These are phyloP conservation scores for Drosophila maculinotata DNA, from an alignment of 2,888 invertebrate genomes.

Conservation along the genomic window DNA sequence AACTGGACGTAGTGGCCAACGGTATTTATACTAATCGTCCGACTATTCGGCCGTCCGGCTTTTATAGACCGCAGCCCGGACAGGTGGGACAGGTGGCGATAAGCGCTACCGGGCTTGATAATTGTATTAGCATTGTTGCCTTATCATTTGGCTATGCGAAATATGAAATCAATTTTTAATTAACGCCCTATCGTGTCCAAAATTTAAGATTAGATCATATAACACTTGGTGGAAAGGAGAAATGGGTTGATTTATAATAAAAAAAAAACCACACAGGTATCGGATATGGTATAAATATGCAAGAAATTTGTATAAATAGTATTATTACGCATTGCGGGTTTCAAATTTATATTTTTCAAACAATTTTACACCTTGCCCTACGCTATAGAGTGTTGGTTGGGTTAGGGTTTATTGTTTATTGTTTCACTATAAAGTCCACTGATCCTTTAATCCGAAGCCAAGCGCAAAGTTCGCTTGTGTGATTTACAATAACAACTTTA, in stretches of 20 bases:
- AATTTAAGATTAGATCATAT: constrained; percentile 10
- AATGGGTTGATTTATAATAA: constrained; percentile 4
- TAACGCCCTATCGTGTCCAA: constrained; percentile 37
- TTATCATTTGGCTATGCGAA: constrained; percentile 48
- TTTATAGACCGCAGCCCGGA: constrained; percentile 75
- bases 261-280: constrained; percentile 1
- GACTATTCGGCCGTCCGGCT: constrained; percentile 37
- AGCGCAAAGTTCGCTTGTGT: neutral
- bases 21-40: constrained; percentile 72
- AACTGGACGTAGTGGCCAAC: constrained; percentile 62
- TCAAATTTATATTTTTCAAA: too few species aligned
- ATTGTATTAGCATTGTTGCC: constrained; percentile 46
- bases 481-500: constrained; percentile 27
- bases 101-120: constrained; percentile 43
- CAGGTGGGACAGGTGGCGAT: constrained; percentile 43
- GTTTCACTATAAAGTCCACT: neutral
- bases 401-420: neutral
- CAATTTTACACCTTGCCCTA: neutral
- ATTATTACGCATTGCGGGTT: too few species aligned
- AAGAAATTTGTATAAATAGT: neutral
- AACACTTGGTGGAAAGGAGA: constrained; percentile 17
- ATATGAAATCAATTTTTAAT: constrained; percentile 53
- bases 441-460: constrained; percentile 4
- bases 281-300: constrained; percentile 3
- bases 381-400: neutral